Evolutionary conservation across 1,140 invertebrate species (phyloP).

Genomic region (Neotoxoptera formosana): DNA sequence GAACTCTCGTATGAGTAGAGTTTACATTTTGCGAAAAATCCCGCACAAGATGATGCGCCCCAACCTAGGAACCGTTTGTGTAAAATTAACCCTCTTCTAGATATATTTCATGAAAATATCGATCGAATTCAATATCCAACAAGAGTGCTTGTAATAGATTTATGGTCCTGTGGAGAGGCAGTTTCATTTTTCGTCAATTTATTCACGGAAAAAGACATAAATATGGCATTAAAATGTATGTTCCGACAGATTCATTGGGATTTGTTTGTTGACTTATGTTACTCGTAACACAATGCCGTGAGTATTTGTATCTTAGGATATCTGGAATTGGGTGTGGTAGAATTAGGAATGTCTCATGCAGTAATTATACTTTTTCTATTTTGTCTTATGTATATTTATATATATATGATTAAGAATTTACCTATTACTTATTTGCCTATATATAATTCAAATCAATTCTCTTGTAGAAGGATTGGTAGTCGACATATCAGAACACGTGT

Average conservation of each 20-base stretch:
- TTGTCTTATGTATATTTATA: too few species aligned
- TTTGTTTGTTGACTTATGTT: too few species aligned
- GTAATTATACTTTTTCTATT: too few species aligned
- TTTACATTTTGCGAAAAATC: constrained; percentile 27
- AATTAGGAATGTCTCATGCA: too few species aligned
- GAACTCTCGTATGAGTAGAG: constrained; percentile 61
- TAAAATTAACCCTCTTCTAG: constrained; percentile 28
- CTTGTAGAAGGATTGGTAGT: too few species aligned
- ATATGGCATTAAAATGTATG: constrained; percentile 28
- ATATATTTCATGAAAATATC: constrained; percentile 32
- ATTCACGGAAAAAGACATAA: constrained; percentile 12
- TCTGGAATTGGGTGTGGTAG: too few species aligned
- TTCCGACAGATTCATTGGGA: neutral
- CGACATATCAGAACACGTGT: too few species aligned
- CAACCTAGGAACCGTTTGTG: neutral
- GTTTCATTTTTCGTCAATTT: neutral
- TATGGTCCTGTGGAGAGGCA: constrained; percentile 2
- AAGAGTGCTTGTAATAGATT: neutral
- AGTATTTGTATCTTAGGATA: too few species aligned
- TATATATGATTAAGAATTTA: too few species aligned
- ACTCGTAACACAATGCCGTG: too few species aligned
- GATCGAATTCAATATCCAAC: constrained; percentile 15
- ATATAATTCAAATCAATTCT: too few species aligned
- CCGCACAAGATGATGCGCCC: constrained; percentile 59
- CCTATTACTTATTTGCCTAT: too few species aligned